phyloP scores from a whole-genome alignment of 2,113 vertebrate genomes.

The Panthera tigris region DNA sequence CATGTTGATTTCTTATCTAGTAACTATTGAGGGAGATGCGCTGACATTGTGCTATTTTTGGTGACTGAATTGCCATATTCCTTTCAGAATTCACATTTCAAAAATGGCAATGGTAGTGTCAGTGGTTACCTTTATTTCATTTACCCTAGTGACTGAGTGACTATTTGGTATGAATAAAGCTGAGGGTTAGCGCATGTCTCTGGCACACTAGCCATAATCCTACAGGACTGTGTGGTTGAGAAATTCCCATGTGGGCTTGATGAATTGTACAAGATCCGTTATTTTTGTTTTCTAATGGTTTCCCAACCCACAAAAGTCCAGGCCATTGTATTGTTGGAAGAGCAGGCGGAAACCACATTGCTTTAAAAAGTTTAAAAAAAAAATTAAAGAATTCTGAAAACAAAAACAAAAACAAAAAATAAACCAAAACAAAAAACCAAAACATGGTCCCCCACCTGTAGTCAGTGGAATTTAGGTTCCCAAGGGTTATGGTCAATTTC shows the following conservation, averaged over 20 bases:
- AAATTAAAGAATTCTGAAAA: not conserved
- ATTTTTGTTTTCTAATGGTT: slow-evolving; percentile 40
- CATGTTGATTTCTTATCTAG: not conserved
- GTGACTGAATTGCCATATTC: not conserved
- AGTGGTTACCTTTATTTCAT: not conserved
- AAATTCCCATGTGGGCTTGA: not conserved
- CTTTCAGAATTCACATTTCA: slow-evolving; percentile 37
- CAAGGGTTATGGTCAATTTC: not conserved
- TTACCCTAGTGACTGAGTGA: not conserved
- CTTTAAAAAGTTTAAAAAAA: not conserved
- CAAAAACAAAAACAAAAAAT: not conserved
- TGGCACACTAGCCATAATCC: not conserved
- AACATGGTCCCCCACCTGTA: not conserved
- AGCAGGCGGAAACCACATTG: not conserved
- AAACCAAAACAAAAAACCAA: not conserved
- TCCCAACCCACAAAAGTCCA: not conserved
- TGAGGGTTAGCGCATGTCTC: not conserved
- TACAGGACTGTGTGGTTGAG: not conserved
- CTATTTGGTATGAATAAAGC: slow-evolving; percentile 45
- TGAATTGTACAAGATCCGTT: not conserved
- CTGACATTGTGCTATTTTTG: slow-evolving; percentile 17
- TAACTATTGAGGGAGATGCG: not conserved
- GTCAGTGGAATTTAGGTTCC: slow-evolving; percentile 36
- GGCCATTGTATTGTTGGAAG: not conserved
- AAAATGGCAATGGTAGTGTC: not conserved